Base-by-base conservation (phyloP, 2,797 vertebrate genomes). In the Darevskia nairensis region DNA sequence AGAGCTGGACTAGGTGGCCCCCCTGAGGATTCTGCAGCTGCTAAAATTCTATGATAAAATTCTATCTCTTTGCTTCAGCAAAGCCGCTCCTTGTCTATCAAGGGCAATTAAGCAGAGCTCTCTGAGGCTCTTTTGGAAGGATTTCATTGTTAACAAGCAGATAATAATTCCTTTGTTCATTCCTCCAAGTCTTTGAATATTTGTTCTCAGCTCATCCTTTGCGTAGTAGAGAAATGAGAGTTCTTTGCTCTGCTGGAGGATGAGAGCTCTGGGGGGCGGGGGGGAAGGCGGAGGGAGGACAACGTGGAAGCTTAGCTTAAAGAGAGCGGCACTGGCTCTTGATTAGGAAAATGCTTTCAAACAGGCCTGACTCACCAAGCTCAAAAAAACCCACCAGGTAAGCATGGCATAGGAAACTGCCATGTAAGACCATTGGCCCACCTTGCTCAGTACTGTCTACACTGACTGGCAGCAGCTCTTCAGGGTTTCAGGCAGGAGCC, bases 131-230 rank as follows among this genome's bases (percentile, higher is more conserved):
- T 78, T 82, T 83, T 69, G 61, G 44, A 83, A 23, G 50, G 27
- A 61, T 71, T 71, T 79, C 82, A 79, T 71, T 88, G 74, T 88
- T 88, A 71, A 79, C 44, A 84, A 88, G 81, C 82, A 59, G 61
- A 88, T 84, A 84, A 84, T 79, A 71, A 64, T 55, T 84, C 35
- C 46, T 84, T 88, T 88, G 81, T 84, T 88, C 75, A 46, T 88
- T 68, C 78, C 88, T 78, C 74, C 29, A 44, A 82, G 79, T 64
- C 81, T 87, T 87, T 88, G 59, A 86, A 46, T 84, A 80, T 71
- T 39, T 10, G 82, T 86, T 86, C 84, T 79, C 59, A 25, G 81
- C 0, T 32, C 59, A 88, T 69, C 64, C 15, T 78, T 83, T 77
- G 29, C 35, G 6, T 55, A 84, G 32, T 69, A 84, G 50, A 50